Conservation (phyloP, 2,888 invertebrate species). For the Acleris emargana region DNA sequence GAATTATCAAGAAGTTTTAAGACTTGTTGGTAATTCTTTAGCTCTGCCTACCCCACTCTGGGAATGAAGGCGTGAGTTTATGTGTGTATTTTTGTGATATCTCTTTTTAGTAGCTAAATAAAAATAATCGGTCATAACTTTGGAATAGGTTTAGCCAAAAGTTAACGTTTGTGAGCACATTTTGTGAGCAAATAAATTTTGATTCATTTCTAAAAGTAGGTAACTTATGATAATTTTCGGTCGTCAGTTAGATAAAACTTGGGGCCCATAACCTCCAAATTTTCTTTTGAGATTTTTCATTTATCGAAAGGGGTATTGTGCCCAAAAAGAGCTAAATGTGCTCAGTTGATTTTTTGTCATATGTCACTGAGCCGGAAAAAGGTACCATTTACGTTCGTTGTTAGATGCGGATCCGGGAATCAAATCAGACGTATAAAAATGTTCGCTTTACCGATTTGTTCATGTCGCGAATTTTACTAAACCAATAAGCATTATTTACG, state of each 20-base stretch:
- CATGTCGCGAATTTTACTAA: neutral
- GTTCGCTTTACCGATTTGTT: conserved; percentile 9
- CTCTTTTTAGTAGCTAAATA: too few species aligned
- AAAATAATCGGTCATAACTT: too few species aligned
- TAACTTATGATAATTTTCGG: too few species aligned
- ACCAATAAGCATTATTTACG: too few species aligned
- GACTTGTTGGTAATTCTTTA: too few species aligned
- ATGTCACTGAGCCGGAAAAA: conserved; percentile 31
- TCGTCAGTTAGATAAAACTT: too few species aligned
- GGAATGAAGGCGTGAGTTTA: too few species aligned
- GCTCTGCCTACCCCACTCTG: too few species aligned
- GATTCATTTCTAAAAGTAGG: too few species aligned
- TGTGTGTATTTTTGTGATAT: too few species aligned
- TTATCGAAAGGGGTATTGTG: neutral
- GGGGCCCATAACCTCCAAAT: neutral
- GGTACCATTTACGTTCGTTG: conserved; percentile 24
- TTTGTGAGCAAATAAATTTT: neutral
- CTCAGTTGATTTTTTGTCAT: conserved; percentile 10
- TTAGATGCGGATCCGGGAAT: conserved; percentile 21
- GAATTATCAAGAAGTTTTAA: too few species aligned
- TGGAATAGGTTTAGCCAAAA: too few species aligned
- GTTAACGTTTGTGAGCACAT: neutral
- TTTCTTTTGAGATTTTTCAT: neutral
- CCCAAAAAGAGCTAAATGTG: neutral
- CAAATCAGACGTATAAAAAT: conserved; percentile 19